Percentiles rank a stretch among this genome's conserved stretches.
Evolutionary conservation across 2,113 vertebrate species (phyloP).

Genomic region (Indri indri): DNA sequence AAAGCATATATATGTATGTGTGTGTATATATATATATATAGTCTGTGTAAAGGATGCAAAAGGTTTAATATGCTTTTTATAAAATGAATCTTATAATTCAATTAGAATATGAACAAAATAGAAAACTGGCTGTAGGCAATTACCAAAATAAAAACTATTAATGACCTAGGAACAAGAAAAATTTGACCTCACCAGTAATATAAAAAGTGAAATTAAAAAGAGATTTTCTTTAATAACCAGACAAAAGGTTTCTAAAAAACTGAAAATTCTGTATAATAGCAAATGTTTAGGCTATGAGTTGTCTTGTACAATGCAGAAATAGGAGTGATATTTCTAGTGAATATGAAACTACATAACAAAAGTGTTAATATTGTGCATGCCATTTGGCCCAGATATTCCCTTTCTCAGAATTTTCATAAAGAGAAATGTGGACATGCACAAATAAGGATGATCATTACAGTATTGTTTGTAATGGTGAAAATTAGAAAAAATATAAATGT

Average conservation of each 20-base stretch:
- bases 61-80: background rate
- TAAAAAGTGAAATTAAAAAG: conserved; percentile 33
- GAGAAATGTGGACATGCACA: background rate
- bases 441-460: background rate
- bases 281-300: background rate
- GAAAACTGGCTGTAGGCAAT: background rate
- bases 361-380: background rate
- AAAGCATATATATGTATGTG: too few species aligned
- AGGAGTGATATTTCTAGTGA: conserved; percentile 7
- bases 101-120: background rate
- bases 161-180: conserved; percentile 17
- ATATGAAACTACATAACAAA: background rate
- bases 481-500: background rate
- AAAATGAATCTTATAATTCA: background rate
- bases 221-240: background rate
- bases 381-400: background rate
- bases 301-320: background rate
- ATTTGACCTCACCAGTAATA: background rate
- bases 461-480: background rate
- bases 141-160: conserved; percentile 1
- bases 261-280: background rate
- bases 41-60: background rate
- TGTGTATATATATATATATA: background rate
- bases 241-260: background rate
- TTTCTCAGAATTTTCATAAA: background rate